These are phyloP conservation scores for Mionectes macconnelli DNA, from an alignment of 2,113 vertebrate species.

Conservation along the genomic window DNA sequence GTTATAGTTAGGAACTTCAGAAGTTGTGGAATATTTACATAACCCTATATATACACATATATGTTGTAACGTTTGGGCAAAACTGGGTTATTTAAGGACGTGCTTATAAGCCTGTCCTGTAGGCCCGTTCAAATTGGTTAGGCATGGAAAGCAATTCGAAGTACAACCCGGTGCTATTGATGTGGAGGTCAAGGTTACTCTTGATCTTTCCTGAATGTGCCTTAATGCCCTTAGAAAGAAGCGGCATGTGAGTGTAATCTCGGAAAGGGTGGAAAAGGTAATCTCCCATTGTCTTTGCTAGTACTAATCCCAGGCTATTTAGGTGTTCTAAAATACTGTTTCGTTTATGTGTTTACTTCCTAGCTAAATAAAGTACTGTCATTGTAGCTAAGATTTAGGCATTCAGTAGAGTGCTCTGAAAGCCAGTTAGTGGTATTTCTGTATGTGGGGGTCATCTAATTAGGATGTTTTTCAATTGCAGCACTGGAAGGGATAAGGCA, in stretches of 20 bases:
- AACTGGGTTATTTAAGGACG: not conserved
- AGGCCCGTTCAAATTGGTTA: not conserved
- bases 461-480: slow-evolving; percentile 14
- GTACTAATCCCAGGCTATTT: not conserved
- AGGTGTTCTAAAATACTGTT: not conserved
- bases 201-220: not conserved
- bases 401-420: not conserved
- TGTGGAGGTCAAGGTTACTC: not conserved
- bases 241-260: not conserved
- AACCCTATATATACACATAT: not conserved
- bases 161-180: not conserved
- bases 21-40: not conserved
- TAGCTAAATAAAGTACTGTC: not conserved
- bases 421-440: slow-evolving; percentile 3
- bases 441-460: not conserved
- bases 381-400: not conserved
- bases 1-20: not conserved
- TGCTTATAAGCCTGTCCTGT: not conserved
- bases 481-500: not conserved
- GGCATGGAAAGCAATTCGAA: not conserved
- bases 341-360: slow-evolving; percentile 6
- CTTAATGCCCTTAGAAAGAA: not conserved
- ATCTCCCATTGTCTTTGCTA: not conserved
- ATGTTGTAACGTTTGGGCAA: not conserved
- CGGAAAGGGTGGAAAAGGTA: not conserved